Evolutionary conservation across 1,140 invertebrate species (phyloP).

Genomic region (Meloidogyne exigua): DNA sequence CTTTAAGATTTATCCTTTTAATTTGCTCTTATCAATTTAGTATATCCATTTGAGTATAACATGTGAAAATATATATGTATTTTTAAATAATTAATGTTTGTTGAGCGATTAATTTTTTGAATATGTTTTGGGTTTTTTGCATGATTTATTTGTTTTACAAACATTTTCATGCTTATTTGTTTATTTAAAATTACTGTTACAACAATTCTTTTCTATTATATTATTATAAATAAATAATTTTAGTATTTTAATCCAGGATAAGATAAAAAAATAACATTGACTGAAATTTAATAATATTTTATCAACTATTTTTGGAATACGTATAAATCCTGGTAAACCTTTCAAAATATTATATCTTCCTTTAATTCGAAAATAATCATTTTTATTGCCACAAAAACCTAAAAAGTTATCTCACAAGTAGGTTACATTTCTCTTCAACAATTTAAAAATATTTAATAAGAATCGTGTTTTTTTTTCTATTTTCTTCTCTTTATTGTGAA

Average conservation of each 20-base stretch:
- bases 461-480: not conserved
- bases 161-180: not conserved
- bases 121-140: not conserved
- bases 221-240: too few species aligned
- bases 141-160: not conserved
- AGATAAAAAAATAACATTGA: too few species aligned
- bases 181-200: too few species aligned
- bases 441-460: not conserved
- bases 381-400: not conserved
- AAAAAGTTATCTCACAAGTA: not conserved
- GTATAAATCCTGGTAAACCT: not conserved
- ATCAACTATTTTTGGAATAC: too few species aligned
- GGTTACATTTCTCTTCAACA: not conserved
- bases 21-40: not conserved
- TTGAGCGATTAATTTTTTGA: not conserved
- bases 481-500: not conserved
- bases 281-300: too few species aligned
- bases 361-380: not conserved
- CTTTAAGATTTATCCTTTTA: not conserved
- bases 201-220: too few species aligned
- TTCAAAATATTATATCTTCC: not conserved
- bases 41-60: constrained; percentile 1
- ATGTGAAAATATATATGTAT: not conserved
- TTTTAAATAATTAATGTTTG: not conserved
- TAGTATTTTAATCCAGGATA: too few species aligned